A percentile compares a stretch with the other conserved stretches of the same genome.
phyloP scores from a whole-genome alignment of 2,113 vertebrate genomes.

The Lagopus muta region DNA sequence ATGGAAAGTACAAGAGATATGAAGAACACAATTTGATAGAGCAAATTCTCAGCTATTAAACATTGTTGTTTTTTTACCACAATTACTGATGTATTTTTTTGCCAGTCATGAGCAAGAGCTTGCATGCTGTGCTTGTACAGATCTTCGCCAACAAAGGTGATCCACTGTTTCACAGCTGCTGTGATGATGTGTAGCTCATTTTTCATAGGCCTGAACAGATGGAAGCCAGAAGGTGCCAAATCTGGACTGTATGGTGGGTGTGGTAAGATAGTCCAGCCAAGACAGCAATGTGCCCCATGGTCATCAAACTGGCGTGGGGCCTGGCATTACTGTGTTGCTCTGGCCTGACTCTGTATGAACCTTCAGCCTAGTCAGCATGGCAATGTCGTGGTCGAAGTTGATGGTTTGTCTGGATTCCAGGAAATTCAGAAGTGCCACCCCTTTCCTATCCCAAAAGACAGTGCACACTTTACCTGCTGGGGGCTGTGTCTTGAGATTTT shows the following conservation, averaged over 20 bases:
- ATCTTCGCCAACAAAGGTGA: not conserved
- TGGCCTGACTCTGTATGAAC: not conserved
- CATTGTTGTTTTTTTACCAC: not conserved
- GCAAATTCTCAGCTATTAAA: not conserved
- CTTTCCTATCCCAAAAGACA: no score
- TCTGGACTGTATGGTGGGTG: not conserved
- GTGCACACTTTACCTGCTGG: no score
- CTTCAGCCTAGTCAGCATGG: no score
- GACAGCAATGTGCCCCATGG: not conserved
- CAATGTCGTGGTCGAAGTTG: no score
- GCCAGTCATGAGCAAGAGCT: not conserved
- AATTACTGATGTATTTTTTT: not conserved
- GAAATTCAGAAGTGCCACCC: no score
- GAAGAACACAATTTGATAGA: not conserved
- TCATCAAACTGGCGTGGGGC: not conserved
- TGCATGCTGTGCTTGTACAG: not conserved
- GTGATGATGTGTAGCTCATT: not conserved
- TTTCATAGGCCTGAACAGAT: not conserved
- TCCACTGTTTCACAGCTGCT: no score
- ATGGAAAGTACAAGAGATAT: not conserved
- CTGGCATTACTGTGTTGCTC: not conserved
- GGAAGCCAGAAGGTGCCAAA: not conserved
- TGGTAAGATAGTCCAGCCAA: not conserved
- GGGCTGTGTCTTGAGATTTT: no score
- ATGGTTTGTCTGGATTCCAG: no score